Evolutionary conservation across 2,888 invertebrate species (phyloP), one percentile per base, ranked within the genome.

Genomic region (Cinara cedri): DNA sequence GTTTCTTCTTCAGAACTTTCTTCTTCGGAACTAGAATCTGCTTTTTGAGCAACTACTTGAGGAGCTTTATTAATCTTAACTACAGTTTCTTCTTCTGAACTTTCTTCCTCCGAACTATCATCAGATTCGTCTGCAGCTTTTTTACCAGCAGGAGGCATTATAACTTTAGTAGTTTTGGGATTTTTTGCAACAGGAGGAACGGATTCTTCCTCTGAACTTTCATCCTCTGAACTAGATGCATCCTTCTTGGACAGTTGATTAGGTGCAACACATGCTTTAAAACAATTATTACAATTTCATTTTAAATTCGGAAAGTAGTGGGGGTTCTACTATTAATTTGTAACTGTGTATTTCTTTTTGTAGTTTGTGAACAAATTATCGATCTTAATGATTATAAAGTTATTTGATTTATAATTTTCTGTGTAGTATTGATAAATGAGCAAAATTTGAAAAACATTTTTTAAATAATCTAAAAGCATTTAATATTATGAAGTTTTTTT

Each of bases 51-150:
- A 14, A 62, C 57, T 3, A 70, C n/a, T 13, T 54, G 34, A n/a
- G 34, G 16, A n/a, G 24, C 24, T 49, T 66, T 51, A 10, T 14
- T 16, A 10, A 81, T 80, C 83, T 83, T 4, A 1, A 21, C 24
- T 14, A 78, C 82, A 55, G 78, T 34, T 81, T 76, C 81, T 63
- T 70, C 81, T 14, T 55, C 72, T 1, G 72, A 60, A 54, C 34
- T 51, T 42, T 55, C 63, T 62, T 60, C 26, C 19, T 66, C 66
- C 24, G 46, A 65, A 10, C 87, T 88, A 16, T 86, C 72, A 51
- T 87, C 86, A 72, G 86, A 88, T 82, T 87, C 87, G 49, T 88
- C 86, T 8, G 87, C 83, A 81, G 86, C 84, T 87, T 72, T 21
- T 26, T 21, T 55, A 26, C 3, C 34, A 34, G 3, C 88, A 82